A percentile compares a stretch with the other conserved stretches of the same genome.
Conservation (phyloP, 1,140 invertebrate genomes). For the Latrodectus geometricus region DNA sequence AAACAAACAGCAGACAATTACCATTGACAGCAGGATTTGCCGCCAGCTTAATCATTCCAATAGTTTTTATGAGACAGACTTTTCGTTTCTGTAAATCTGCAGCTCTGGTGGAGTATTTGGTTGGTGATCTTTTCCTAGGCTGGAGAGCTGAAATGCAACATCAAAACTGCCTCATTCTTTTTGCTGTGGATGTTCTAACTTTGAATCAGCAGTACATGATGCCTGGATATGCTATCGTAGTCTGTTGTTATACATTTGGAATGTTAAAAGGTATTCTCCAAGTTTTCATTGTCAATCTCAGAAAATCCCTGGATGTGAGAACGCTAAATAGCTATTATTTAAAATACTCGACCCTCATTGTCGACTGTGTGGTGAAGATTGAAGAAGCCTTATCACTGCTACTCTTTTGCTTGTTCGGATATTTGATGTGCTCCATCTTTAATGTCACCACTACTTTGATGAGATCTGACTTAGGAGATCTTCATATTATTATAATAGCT, state of each 20-base stretch:
- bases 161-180: background rate
- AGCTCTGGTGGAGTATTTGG: background rate
- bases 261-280: background rate
- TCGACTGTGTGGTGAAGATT: background rate
- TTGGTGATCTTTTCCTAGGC: background rate
- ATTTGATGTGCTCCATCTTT: constrained; percentile 17
- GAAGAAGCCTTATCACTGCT: constrained; percentile 14
- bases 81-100: background rate
- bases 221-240: constrained; percentile 7
- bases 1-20: background rate
- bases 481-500: background rate
- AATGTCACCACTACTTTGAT: constrained; percentile 3
- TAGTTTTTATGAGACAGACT: background rate
- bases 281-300: background rate
- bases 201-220: constrained; percentile 10
- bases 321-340: background rate
- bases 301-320: background rate
- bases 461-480: background rate
- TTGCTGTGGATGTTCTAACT: background rate
- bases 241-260: constrained; percentile 5
- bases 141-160: constrained; percentile 14
- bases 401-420: constrained; percentile 4
- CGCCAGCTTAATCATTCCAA: background rate
- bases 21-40: background rate
- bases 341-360: background rate